Base-by-base conservation (phyloP, 2,797 vertebrate genomes). In the Choloepus didactylus region DNA sequence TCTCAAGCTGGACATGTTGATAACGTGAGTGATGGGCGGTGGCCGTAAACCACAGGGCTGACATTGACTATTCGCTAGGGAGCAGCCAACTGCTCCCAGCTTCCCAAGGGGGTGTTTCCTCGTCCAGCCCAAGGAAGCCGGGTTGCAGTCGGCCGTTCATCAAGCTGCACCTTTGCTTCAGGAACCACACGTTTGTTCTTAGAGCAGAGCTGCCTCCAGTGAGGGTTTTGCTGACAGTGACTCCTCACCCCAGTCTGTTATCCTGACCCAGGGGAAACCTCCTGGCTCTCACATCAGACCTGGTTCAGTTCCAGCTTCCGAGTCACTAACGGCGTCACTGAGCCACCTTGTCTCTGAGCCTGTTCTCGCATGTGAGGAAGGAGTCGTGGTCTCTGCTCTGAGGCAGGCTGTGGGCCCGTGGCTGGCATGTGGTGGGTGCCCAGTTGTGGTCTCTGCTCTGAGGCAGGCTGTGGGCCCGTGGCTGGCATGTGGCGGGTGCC, bases 121-220 rank as follows among this genome's bases (percentile, higher is more conserved):
- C 54, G 16, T 56, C 6, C 54, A 56, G 54, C 12, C 25, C 16
- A 2, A 19, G n/a, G 29, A 31, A 14, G 29, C 0, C 6, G 14
- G 73, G 41, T 8, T 0, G 3, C 49, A 56, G 3, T 16, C 0
- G 3, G 29, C 23, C 29, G 12, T 19, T 31, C 49, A 3, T 62
- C 60, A 18, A 3, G 75, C 82, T 12, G 27, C 23, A 1, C 5
- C 31, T 38, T n/a, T 23, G 35, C 29, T 41, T n/a, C 21, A 29
- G 51, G 35, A 23, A 16, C 1, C 0, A 1, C 1, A 4, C 8
- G 1, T 21, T 38, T 49, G 25, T 56, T 49, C 69, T 81, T 29
- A 6, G 23, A 72, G 62, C 46, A 14, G 49, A 67, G 25, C 56
- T 29, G 10, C 49, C 29, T 31, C 4, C 8, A 29, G 23, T 0